Conservation (phyloP, 2,113 vertebrate species). For the Orthonyx spaldingii region DNA sequence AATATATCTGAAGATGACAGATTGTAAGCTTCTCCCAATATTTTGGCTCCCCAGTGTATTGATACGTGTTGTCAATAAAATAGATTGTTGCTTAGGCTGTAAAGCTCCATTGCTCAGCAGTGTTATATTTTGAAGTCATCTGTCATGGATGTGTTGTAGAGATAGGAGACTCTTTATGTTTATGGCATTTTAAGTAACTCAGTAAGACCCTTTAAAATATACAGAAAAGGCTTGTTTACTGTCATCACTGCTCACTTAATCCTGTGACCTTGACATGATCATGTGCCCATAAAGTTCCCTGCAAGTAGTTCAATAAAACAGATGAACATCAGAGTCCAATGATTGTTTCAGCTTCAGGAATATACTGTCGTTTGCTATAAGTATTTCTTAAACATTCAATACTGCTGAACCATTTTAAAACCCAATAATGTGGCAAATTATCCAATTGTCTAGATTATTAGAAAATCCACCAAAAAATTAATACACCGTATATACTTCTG, state of each 20-base stretch:
- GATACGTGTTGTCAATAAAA: constrained; percentile 42
- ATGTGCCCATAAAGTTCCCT: constrained; percentile 54
- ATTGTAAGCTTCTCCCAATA: background rate
- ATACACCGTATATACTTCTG: background rate
- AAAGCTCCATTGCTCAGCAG: constrained; percentile 52
- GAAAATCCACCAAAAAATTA: background rate
- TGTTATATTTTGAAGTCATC: constrained; percentile 61
- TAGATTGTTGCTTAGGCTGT: background rate
- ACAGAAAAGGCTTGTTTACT: constrained; percentile 68
- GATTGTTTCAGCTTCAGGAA: constrained; percentile 53
- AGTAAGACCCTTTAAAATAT: constrained; percentile 66
- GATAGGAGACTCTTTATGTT: constrained; percentile 70
- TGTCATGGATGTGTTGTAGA: constrained; percentile 52
- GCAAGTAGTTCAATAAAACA: constrained; percentile 52
- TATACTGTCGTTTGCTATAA: background rate
- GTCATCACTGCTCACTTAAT: constrained; percentile 72
- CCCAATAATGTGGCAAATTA: background rate
- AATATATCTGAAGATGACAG: background rate
- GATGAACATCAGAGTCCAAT: constrained; percentile 53
- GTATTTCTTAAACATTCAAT: background rate
- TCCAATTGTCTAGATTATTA: background rate
- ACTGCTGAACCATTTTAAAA: background rate
- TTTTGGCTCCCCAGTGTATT: background rate
- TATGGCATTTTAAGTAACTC: constrained; percentile 76
- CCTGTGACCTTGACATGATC: constrained; percentile 67